Conservation (phyloP, 2,888 invertebrate genomes). For the Thumatha senex region DNA sequence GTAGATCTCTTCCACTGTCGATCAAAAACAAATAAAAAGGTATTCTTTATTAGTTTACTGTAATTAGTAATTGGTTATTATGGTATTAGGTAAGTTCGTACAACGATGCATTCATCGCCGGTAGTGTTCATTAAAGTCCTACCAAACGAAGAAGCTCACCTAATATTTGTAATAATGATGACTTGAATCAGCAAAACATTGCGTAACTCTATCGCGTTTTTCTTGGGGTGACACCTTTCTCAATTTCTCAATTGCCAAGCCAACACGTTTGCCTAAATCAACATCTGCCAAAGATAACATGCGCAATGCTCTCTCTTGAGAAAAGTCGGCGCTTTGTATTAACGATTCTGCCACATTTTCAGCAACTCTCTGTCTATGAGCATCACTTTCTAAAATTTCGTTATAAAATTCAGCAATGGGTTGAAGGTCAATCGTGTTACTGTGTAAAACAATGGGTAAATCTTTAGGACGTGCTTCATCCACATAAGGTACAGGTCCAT, state of each 20-base stretch:
- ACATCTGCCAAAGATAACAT: background rate
- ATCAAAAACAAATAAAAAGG: no score
- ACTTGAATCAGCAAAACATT: background rate
- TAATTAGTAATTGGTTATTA: no score
- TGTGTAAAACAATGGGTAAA: background rate
- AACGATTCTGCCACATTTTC: background rate
- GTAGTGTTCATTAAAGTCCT: no score
- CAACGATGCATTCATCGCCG: no score
- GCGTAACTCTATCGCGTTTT: background rate
- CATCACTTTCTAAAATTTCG: conserved; percentile 2
- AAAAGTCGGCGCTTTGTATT: background rate
- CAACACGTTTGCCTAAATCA: background rate
- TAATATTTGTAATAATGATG: background rate
- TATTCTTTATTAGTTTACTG: no score
- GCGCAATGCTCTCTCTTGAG: background rate
- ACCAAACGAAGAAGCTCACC: no score
- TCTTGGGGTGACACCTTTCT: background rate
- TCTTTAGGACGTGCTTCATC: background rate
- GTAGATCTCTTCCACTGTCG: no score
- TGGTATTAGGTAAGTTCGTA: no score
- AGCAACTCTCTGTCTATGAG: conserved; percentile 2
- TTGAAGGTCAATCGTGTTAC: conserved; percentile 1
- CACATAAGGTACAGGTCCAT: background rate
- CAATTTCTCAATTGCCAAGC: background rate
- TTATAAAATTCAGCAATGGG: conserved; percentile 1